Percentiles rank a stretch among this genome's conserved stretches.
These are phyloP conservation scores for Drepana arcuata DNA, from an alignment of 1,140 invertebrate genomes.

Conservation along the genomic window DNA sequence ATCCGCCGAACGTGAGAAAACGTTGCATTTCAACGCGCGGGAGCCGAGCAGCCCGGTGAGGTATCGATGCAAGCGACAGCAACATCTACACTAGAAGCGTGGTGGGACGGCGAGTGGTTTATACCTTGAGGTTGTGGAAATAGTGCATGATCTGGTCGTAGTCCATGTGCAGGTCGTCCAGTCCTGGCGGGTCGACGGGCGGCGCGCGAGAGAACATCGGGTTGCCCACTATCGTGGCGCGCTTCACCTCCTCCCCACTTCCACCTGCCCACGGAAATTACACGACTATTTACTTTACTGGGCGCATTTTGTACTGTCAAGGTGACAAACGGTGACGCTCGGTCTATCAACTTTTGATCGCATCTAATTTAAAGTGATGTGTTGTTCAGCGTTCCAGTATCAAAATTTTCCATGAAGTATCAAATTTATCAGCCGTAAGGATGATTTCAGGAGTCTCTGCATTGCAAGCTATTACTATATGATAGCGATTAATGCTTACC, in stretches of 20 bases:
- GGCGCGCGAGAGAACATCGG: conserved; percentile 82
- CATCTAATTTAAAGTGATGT: no score
- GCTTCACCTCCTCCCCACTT: conserved; percentile 86
- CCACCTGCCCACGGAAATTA: no score
- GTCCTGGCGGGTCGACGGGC: conserved; percentile 71
- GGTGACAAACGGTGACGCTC: no score
- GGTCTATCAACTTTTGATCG: no score
- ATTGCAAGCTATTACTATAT: no score
- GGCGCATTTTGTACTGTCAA: no score
- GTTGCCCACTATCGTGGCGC: conserved; percentile 89
- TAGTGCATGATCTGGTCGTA: conserved; percentile 98
- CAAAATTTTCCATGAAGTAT: no score
- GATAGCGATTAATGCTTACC: no score
- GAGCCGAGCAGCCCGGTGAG: conserved; percentile 14
- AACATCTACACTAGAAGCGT: conserved; percentile 64
- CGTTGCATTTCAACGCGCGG: conserved; percentile 22
- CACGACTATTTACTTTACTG: no score
- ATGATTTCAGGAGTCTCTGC: no score
- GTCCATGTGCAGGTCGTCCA: conserved; percentile 92
- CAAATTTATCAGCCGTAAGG: no score
- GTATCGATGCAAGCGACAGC: conserved; percentile 49
- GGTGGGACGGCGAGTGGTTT: conserved; percentile 55
- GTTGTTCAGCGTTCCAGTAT: no score
- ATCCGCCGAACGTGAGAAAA: conserved; percentile 27
- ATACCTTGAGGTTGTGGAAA: conserved; percentile 96